Evolutionary conservation across 2,888 invertebrate species (phyloP), one percentile per base, ranked within the genome.

Genomic region (Eristalis arbustorum): DNA sequence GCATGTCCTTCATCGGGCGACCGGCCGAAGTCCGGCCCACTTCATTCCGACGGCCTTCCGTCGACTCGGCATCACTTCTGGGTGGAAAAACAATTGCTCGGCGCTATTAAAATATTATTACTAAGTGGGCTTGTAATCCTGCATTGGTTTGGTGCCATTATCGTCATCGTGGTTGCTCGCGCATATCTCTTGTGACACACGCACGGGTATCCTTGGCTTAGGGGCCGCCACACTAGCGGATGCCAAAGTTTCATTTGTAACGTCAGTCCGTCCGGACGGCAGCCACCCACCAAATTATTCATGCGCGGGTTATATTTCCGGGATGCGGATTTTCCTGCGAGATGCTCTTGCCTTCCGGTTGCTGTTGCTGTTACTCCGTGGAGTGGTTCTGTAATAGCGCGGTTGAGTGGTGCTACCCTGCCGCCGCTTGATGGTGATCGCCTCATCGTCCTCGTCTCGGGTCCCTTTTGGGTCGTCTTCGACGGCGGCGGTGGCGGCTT

Each of bases 71-170:
- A 59, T 25, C 3, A 25, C n/a, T 14, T 25, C 25, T 13, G 25
- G 10, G 0, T 75, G 80, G 49, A 79, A 62, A 72, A 78, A 83
- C 68, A 73, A 78, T 82, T 68, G 79, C 69, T 78, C 22, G 34
- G 57, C 63, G 69, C 40, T 64, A 84, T 84, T 84, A 84, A 81
- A 81, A 81, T 84, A 76, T 77, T 64, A 85, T 85, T 64, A 49
- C 81, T 81, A 81, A 84, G 81, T 81, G 81, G 76, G 76, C 67
- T 81, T 84, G 76, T 84, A 84, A 84, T 80, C 75, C 67, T 56
- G 80, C 75, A 84, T 84, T 67, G 75, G 80, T 75, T 84, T 67
- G 75, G 69, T 75, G 49, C 64, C 75, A 67, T 84, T 84, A 84
- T 76, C 75, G 34, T 85, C 64, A 73, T 72, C 71, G 56, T 25